Conservation (phyloP, 1,140 invertebrate species). For the Oncopodura yosiiana region DNA sequence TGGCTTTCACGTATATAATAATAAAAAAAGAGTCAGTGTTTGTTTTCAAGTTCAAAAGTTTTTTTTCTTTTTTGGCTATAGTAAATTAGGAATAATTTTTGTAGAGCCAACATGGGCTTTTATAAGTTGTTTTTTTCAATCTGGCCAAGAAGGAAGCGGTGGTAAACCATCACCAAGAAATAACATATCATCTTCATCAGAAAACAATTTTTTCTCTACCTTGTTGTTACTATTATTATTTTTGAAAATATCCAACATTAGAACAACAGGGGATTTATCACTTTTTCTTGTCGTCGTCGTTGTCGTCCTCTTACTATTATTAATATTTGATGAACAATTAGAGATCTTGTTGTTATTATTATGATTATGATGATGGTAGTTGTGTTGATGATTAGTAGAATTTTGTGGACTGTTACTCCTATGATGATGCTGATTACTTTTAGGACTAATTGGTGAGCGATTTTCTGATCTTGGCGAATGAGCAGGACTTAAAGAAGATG, state of each 20-base stretch:
- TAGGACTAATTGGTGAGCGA: constrained; percentile 4
- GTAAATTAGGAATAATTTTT: too few relatives aligned
- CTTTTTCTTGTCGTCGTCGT: constrained; percentile 7
- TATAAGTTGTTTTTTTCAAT: constrained; percentile 7
- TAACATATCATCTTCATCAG: constrained; percentile 7
- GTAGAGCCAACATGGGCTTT: too few relatives aligned
- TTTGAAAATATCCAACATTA: constrained; percentile 21
- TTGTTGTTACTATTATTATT: background rate
- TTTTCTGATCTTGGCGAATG: constrained; percentile 5
- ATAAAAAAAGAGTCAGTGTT: too few relatives aligned
- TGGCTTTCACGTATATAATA: too few relatives aligned
- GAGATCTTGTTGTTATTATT: too few relatives aligned
- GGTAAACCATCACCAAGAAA: constrained; percentile 24
- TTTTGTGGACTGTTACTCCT: too few relatives aligned
- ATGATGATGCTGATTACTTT: background rate
- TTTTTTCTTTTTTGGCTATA: too few relatives aligned
- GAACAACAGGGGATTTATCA: constrained; percentile 29
- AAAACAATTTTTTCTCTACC: background rate
- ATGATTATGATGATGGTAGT: too few relatives aligned
- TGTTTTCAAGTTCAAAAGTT: too few relatives aligned
- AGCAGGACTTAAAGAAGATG: background rate
- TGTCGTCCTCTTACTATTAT: constrained; percentile 10
- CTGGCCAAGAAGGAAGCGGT: constrained; percentile 25
- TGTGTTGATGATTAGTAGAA: too few relatives aligned
- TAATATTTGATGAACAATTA: too few relatives aligned